Conservation (phyloP, 1,140 invertebrate species). For the Trichomalopsis sarcophagae region DNA sequence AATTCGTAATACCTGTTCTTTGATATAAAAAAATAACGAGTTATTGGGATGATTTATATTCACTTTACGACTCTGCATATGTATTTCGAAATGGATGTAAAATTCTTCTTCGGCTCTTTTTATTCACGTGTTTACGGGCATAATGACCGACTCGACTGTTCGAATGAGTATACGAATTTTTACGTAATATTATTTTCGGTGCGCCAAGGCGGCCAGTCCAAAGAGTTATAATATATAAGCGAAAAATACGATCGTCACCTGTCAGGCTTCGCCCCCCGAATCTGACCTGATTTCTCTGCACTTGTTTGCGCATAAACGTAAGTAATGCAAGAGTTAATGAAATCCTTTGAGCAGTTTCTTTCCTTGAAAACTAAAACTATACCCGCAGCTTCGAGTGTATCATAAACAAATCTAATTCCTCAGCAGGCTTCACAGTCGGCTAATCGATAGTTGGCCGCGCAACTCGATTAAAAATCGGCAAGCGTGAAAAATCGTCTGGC, state of each 20-base stretch:
- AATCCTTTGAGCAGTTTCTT: not conserved
- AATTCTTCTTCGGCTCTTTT: not conserved
- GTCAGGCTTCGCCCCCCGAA: not conserved
- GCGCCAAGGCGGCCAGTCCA: not conserved
- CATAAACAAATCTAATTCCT: no score
- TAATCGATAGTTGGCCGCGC: no score
- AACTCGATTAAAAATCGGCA: no score
- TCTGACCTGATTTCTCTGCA: slow-evolving; percentile 23
- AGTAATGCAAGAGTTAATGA: not conserved
- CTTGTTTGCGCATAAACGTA: not conserved
- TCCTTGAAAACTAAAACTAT: no score
- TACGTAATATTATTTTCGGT: no score
- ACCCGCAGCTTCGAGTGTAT: no score
- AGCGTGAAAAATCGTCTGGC: not conserved
- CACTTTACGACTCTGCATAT: not conserved
- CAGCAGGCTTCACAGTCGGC: no score
- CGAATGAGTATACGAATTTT: no score
- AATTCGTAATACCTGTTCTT: not conserved
- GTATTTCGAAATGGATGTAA: not conserved
- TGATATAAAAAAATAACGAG: not conserved
- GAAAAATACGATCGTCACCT: not conserved
- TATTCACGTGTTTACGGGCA: not conserved
- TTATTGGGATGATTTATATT: not conserved
- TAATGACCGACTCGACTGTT: no score
- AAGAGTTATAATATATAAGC: not conserved